Evolutionary conservation across 2,888 invertebrate genomes (phyloP).

Genomic region (Cosmorhoe ocellata): DNA sequence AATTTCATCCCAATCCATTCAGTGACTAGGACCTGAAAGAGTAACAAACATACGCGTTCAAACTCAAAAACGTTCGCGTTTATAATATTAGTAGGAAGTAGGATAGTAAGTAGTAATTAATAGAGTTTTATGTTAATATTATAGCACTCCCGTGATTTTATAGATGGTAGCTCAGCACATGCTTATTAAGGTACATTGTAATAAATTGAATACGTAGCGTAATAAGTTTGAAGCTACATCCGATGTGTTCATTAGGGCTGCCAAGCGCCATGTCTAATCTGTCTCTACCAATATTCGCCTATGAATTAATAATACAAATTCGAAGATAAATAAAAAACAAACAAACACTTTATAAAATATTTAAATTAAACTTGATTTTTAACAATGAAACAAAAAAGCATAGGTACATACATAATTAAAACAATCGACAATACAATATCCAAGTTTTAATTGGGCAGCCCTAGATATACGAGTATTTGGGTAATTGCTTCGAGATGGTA

Average conservation of each 20-base stretch:
- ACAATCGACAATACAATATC: background rate
- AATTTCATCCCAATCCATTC: too few species aligned
- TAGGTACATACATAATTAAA: too few species aligned
- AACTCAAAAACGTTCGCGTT: too few species aligned
- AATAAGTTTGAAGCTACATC: constrained; percentile 45
- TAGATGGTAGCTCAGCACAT: constrained; percentile 32
- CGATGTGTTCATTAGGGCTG: constrained; percentile 16
- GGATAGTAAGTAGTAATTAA: constrained; percentile 16
- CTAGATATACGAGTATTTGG: constrained; percentile 59
- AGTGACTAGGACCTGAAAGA: too few species aligned
- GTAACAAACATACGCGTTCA: too few species aligned
- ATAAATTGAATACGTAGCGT: constrained; percentile 55
- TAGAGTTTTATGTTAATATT: constrained; percentile 33
- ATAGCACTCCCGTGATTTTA: constrained; percentile 34
- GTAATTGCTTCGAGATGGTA: constrained; percentile 67
- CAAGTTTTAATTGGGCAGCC: constrained; percentile 40
- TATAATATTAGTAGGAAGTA: too few species aligned
- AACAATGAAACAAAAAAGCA: too few species aligned
- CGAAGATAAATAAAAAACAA: too few species aligned
- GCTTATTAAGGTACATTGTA: constrained; percentile 50
- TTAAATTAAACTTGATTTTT: too few species aligned
- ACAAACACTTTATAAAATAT: too few species aligned
- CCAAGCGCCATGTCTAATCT: background rate
- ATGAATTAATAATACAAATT: too few species aligned
- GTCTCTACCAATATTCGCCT: too few species aligned